Percentiles rank a stretch among this genome's conserved stretches.
These are phyloP conservation scores for Periphyllus acericola DNA, from an alignment of 2,888 invertebrate species.

Conservation along the genomic window DNA sequence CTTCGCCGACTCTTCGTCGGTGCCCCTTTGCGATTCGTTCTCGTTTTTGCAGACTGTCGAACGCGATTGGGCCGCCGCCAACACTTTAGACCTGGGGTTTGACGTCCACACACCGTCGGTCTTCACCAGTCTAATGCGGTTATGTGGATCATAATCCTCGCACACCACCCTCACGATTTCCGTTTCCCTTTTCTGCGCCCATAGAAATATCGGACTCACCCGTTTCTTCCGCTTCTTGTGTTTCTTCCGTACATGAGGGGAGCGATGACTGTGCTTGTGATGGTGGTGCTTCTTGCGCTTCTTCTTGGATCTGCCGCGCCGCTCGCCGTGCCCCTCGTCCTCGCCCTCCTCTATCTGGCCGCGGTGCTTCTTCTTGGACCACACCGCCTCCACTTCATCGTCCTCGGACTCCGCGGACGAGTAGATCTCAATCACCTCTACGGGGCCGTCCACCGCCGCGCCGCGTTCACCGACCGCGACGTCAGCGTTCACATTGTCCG, in stretches of 20 bases:
- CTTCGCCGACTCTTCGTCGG: too few species aligned
- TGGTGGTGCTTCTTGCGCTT: constrained; percentile 68
- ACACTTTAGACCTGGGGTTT: constrained; percentile 80
- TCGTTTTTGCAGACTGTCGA: background rate
- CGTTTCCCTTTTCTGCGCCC: constrained; percentile 83
- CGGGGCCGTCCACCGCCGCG: background rate
- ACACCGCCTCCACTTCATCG: background rate
- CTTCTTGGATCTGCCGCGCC: constrained; percentile 64
- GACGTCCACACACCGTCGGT: constrained; percentile 84
- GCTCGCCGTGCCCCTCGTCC: background rate
- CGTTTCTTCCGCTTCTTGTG: constrained; percentile 66
- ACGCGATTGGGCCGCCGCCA: constrained; percentile 63
- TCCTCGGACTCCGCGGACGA: constrained; percentile 23
- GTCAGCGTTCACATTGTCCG: constrained; percentile 66
- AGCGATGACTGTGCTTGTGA: constrained; percentile 63
- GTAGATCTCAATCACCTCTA: background rate
- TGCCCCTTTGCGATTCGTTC: background rate
- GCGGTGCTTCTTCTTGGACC: too few species aligned
- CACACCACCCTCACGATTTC: constrained; percentile 85
- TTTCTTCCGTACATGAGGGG: background rate
- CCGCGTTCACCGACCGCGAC: constrained; percentile 63
- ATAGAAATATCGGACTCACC: constrained; percentile 85
- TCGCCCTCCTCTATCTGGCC: background rate
- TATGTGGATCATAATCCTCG: constrained; percentile 87
- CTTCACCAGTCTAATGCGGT: constrained; percentile 84